Base-by-base conservation (phyloP, 64 coral and sea anemone genomes). In the Catalaphyllia jardinei region DNA sequence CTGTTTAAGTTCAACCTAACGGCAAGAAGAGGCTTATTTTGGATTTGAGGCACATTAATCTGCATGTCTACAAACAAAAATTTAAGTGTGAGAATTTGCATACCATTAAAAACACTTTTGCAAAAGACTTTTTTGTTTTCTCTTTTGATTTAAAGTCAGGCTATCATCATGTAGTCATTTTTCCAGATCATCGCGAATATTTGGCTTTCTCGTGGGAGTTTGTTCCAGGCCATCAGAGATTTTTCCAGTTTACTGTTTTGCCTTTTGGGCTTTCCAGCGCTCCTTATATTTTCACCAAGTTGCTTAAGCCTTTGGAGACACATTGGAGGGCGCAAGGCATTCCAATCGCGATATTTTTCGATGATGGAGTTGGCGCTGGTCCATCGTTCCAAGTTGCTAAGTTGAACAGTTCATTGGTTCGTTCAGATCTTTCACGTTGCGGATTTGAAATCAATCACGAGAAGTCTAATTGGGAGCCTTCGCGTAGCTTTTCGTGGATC, bases 111-210 rank as follows among this genome's bases (percentile, higher is more conserved):
- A 65, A 18, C 22, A 18, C 62, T 18, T 65, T 65, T 18, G 15
- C 62, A 5, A 19, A 19, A 6, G 46, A 64, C 8, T 64, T 71
- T 49, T 86, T 71, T 31, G 25, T 60, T 80, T 80, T 61, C 5
- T 80, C 78, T 10, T 84, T 85, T 84, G 79, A 85, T 83, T 38
- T 85, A 12, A 91, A 84, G 29, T 74, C 79, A 50, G 89, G 89
- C 4, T 83, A 84, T 35, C 33, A 35, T 35, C 33, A 35, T 1
- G 33, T 35, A 35, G 33, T 1, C 33, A 35, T 35, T 87, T 87
- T 87, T 50, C 72, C n/a, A n/a, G n/a, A n/a, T n/a, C n/a, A n/a
- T n/a, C n/a, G n/a, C n/a, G n/a, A n/a, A n/a, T n/a, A n/a, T n/a
- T n/a, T n/a, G n/a, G n/a, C n/a, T n/a, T n/a, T n/a, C n/a, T n/a